Conservation (phyloP, 2,888 invertebrate genomes). For the Nomada fucata region DNA sequence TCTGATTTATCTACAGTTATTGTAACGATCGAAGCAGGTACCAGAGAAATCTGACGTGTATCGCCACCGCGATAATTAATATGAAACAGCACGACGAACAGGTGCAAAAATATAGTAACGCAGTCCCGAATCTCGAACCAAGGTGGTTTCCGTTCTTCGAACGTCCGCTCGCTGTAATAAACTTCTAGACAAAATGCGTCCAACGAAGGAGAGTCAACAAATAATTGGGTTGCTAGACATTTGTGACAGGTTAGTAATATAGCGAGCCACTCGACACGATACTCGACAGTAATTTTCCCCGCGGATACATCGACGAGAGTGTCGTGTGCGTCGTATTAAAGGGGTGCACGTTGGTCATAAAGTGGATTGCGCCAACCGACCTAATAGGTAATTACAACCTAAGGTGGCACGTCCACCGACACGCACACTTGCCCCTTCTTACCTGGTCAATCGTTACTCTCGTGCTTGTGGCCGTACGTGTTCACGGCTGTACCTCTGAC, state of each 20-base stretch:
- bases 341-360: constrained; percentile 61
- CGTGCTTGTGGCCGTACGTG: not conserved
- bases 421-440: constrained; percentile 23
- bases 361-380: constrained; percentile 55
- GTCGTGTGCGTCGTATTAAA: constrained; percentile 49
- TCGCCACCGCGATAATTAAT: not conserved
- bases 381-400: constrained; percentile 69
- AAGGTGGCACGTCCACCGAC: constrained; percentile 34
- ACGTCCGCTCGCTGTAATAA: not conserved
- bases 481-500: constrained; percentile 7
- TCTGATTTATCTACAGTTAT: too few species aligned
- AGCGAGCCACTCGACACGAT: constrained; percentile 45
- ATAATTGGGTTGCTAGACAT: constrained; percentile 57
- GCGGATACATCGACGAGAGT: constrained; percentile 40
- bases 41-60: too few species aligned
- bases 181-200: constrained; percentile 7
- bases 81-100: not conserved
- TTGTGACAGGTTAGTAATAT: constrained; percentile 37
- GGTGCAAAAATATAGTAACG: not conserved
- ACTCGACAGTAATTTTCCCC: constrained; percentile 62
- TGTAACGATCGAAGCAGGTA: too few species aligned
- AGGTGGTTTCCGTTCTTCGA: not conserved
- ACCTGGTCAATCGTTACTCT: not conserved
- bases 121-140: not conserved
- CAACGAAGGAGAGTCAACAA: constrained; percentile 54